phyloP scores from a whole-genome alignment of 2,888 invertebrate genomes.

The Mellilla xanthometata region DNA sequence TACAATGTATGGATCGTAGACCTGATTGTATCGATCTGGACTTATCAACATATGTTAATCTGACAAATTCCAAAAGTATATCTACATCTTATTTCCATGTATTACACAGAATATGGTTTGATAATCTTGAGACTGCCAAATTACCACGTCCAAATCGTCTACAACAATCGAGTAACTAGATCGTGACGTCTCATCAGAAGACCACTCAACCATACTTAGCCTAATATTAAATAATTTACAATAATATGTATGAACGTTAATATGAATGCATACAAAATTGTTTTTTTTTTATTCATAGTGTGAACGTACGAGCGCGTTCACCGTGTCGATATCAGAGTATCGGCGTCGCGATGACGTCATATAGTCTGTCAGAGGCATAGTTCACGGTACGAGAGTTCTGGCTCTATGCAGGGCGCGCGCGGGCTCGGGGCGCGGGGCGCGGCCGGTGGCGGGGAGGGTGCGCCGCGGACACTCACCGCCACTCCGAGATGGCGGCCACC shows the following conservation, averaged over 20 bases:
- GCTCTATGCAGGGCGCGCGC: conserved; percentile 18
- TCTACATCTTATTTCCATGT: too few species aligned
- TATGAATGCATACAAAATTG: conserved; percentile 67
- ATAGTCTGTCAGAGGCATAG: conserved; percentile 2
- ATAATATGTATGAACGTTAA: conserved; percentile 67
- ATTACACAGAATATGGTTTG: too few species aligned
- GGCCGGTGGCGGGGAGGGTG: conserved; percentile 34
- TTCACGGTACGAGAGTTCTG: not conserved
- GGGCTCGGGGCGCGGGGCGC: conserved; percentile 35
- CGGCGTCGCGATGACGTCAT: conserved; percentile 29
- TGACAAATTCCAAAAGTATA: too few species aligned
- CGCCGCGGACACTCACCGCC: conserved; percentile 77
- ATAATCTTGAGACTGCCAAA: too few species aligned
- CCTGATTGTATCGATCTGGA: conserved; percentile 31
- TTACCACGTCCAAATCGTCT: too few species aligned
- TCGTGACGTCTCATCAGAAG: conserved; percentile 41
- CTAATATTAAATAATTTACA: conserved; percentile 75
- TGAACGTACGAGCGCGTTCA: conserved; percentile 35
- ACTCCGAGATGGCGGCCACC: conserved; percentile 80
- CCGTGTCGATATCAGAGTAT: conserved; percentile 43
- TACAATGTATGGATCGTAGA: conserved; percentile 61
- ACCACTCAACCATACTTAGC: conserved; percentile 50
- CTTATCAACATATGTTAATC: too few species aligned
- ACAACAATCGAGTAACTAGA: conserved; percentile 19
- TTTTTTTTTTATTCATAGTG: conserved; percentile 31